These are phyloP conservation scores for Drosophila sp. DNA, from an alignment of 1,140 invertebrate species.

Conservation along the genomic window DNA sequence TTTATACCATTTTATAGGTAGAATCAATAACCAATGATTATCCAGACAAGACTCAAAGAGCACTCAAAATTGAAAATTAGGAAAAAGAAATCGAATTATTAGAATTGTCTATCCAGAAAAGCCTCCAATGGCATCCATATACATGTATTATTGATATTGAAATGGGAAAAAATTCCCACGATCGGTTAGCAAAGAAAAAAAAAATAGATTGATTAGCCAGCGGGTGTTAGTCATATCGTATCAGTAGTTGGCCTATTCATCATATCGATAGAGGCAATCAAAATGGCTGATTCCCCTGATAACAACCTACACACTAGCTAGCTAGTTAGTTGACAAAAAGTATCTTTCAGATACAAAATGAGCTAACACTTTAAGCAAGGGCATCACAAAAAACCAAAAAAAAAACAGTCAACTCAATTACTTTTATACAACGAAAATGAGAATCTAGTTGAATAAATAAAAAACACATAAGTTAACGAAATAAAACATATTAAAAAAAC, in stretches of 20 bases:
- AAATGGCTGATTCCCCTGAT: no score
- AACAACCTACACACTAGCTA: not conserved
- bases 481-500: constrained; percentile 35
- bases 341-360: not conserved
- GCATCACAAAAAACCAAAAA: constrained; percentile 5
- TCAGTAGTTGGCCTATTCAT: no score
- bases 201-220: not conserved
- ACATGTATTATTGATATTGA: not conserved
- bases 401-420: constrained; percentile 9
- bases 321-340: not conserved
- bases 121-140: no score
- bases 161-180: not conserved
- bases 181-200: not conserved
- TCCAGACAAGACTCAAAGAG: no score
- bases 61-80: no score
- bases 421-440: not conserved
- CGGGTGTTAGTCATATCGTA: not conserved
- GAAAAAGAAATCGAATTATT: no score
- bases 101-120: no score
- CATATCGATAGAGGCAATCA: no score
- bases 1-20: no score
- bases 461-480: constrained; percentile 23
- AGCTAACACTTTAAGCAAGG: no score
- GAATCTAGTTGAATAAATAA: constrained; percentile 63
- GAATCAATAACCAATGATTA: no score